Conservation (phyloP, 1,140 invertebrate species). For the Trigoniulus corallinus region DNA sequence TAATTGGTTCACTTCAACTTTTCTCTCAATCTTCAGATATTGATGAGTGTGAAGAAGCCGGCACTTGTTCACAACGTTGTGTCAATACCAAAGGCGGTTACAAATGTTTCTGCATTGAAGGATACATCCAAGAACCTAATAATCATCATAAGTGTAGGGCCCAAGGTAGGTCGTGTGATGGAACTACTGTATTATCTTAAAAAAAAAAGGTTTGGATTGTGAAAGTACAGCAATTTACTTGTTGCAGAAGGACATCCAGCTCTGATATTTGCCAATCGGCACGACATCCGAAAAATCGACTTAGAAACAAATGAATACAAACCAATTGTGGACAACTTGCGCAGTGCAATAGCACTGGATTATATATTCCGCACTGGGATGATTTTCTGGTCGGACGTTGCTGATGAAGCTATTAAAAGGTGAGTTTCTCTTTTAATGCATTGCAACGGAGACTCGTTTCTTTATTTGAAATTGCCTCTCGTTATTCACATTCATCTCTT, state of each 20-base stretch:
- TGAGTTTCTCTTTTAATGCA: slow-evolving; percentile 19
- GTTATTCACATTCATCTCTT: neutral
- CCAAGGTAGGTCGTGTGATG: slow-evolving; percentile 16
- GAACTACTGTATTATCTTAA: too few species aligned
- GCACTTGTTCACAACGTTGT: slow-evolving; percentile 82
- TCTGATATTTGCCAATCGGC: slow-evolving; percentile 59
- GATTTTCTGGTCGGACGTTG: slow-evolving; percentile 89
- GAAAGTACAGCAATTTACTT: too few species aligned
- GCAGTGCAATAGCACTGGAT: slow-evolving; percentile 66
- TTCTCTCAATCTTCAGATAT: slow-evolving; percentile 51
- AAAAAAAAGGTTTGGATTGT: too few species aligned
- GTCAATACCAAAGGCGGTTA: slow-evolving; percentile 76
- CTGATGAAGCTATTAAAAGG: slow-evolving; percentile 77
- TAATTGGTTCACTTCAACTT: neutral
- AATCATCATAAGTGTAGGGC: slow-evolving; percentile 64
- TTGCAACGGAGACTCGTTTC: slow-evolving; percentile 11
- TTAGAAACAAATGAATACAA: slow-evolving; percentile 61
- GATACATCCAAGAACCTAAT: slow-evolving; percentile 68
- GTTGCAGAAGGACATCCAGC: slow-evolving; percentile 61
- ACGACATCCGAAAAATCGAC: slow-evolving; percentile 77
- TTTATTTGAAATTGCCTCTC: slow-evolving; percentile 6
- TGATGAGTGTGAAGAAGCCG: slow-evolving; percentile 74
- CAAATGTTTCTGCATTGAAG: slow-evolving; percentile 77
- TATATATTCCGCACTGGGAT: slow-evolving; percentile 76
- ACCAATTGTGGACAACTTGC: slow-evolving; percentile 66